A percentile compares a stretch with the other conserved stretches of the same genome.
These are phyloP conservation scores for Hapalemur alaotrensis DNA, from an alignment of 2,797 vertebrate genomes.

Conservation along the genomic window DNA sequence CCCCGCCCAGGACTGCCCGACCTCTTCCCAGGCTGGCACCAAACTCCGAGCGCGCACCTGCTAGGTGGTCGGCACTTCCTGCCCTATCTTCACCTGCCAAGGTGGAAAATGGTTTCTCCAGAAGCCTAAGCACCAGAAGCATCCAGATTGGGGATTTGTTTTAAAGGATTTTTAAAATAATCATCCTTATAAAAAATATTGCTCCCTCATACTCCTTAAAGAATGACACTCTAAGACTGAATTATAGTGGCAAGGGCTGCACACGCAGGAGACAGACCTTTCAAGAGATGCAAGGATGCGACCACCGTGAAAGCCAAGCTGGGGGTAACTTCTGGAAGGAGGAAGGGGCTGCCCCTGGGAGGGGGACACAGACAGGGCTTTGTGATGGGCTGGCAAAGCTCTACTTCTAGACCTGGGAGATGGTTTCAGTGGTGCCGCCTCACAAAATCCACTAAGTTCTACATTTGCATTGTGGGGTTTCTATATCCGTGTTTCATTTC, in stretches of 20 bases:
- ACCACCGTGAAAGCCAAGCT: background rate
- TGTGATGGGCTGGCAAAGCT: background rate
- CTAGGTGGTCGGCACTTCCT: background rate
- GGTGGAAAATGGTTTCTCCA: background rate
- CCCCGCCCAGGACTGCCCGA: rapidly evolving
- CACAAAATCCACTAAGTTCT: background rate
- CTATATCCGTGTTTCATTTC: background rate
- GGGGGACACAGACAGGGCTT: background rate
- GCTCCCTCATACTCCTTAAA: background rate
- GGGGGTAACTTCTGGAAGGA: background rate
- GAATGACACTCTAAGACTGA: background rate
- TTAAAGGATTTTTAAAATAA: background rate
- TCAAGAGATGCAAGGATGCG: background rate
- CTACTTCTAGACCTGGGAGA: background rate
- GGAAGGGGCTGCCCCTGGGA: background rate
- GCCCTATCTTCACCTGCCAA: background rate
- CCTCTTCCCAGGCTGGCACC: background rate
- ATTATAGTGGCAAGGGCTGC: background rate
- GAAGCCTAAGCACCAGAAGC: background rate
- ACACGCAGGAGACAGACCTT: background rate
- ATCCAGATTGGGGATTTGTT: background rate
- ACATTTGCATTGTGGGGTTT: background rate
- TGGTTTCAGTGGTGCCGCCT: rapidly evolving
- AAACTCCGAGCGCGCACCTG: background rate
- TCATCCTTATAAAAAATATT: background rate